Evolutionary conservation across 2,113 vertebrate species (phyloP).

Genomic region (Marmota flaviventris): DNA sequence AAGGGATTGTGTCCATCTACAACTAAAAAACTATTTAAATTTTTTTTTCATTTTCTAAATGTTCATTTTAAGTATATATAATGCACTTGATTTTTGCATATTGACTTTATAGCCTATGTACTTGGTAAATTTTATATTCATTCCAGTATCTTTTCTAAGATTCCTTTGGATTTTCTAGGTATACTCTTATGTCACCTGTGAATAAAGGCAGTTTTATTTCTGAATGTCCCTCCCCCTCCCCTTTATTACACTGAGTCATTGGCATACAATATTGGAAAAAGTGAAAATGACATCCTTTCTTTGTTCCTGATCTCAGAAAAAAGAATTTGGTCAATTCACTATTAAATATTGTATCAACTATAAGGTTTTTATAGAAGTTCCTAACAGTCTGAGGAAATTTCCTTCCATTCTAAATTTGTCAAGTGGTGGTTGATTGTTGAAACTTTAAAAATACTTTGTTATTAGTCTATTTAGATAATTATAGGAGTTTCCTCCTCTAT

Average conservation of each 20-base stretch:
- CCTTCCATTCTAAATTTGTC: neutral
- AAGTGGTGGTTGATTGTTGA: neutral
- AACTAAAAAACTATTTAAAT: no score
- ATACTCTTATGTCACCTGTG: neutral
- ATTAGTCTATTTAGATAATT: neutral
- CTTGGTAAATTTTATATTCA: neutral
- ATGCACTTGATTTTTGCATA: neutral
- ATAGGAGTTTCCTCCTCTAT: neutral
- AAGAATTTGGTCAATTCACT: neutral
- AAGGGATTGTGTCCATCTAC: no score
- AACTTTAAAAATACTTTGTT: neutral
- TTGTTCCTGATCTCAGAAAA: neutral
- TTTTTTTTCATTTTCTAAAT: neutral
- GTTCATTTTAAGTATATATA: neutral
- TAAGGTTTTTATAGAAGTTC: neutral
- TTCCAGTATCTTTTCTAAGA: neutral
- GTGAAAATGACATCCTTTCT: neutral
- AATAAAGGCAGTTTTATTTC: neutral
- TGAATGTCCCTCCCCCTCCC: no score
- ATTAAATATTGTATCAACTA: neutral
- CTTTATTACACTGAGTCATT: neutral
- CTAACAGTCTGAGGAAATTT: neutral
- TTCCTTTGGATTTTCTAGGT: neutral
- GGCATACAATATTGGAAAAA: neutral
- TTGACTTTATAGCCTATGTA: neutral